Percentiles rank a stretch among this genome's conserved stretches.
phyloP scores from a whole-genome alignment of 2,888 invertebrate genomes.

The Chymomyza procnemis region DNA sequence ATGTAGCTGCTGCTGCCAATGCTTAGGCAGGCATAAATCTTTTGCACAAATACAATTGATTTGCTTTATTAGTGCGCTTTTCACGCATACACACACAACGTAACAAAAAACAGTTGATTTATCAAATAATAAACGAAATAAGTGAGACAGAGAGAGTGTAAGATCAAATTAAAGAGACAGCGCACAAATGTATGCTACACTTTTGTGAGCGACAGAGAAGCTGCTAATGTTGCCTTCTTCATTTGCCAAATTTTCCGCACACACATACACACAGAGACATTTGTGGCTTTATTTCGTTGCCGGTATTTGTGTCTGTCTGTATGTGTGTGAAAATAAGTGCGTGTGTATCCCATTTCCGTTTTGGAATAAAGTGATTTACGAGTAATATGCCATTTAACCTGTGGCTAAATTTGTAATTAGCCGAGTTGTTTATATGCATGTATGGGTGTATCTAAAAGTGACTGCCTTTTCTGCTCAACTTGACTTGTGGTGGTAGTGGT shows the following conservation, averaged over 20 bases:
- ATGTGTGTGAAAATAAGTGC: constrained; percentile 2
- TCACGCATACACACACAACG: constrained; percentile 20
- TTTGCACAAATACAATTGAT: constrained; percentile 51
- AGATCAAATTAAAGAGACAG: background rate
- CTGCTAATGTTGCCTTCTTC: constrained; percentile 2
- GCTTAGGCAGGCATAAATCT: constrained; percentile 53
- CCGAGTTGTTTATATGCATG: constrained; percentile 45
- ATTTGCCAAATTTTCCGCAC: background rate
- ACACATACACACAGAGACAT: constrained; percentile 18
- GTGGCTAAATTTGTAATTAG: constrained; percentile 70
- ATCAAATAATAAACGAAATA: constrained; percentile 10
- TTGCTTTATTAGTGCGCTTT: constrained; percentile 44
- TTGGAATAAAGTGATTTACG: constrained; percentile 64
- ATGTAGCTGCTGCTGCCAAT: background rate
- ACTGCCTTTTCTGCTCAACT: background rate
- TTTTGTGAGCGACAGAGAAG: background rate
- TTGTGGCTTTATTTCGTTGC: constrained; percentile 40
- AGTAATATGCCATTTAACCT: constrained; percentile 67
- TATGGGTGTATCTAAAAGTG: background rate
- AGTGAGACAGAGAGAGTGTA: background rate
- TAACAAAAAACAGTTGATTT: constrained; percentile 25
- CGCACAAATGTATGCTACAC: background rate
- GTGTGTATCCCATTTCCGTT: constrained; percentile 45
- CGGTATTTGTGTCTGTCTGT: background rate
- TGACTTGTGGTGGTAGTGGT: background rate